Percentiles rank a stretch among this genome's conserved stretches.
These are phyloP conservation scores for Colletes collaris DNA, from an alignment of 2,888 invertebrate genomes.

Conservation along the genomic window DNA sequence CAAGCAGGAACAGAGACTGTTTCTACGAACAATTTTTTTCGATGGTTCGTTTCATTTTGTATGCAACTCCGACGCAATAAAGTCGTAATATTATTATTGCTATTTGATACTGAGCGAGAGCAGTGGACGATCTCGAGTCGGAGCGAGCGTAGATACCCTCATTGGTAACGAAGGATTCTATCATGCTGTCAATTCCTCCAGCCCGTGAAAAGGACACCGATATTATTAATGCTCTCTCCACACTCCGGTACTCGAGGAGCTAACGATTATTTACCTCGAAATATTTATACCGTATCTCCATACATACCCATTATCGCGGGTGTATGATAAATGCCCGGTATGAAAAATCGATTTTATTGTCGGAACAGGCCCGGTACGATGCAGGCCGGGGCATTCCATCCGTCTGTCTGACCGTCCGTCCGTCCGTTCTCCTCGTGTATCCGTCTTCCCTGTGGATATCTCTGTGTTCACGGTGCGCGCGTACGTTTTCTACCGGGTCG, in stretches of 20 bases:
- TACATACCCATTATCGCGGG: constrained; percentile 67
- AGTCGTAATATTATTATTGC: too few species aligned
- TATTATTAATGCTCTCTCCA: constrained; percentile 66
- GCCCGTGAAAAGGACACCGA: constrained; percentile 59
- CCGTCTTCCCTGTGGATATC: constrained; percentile 15
- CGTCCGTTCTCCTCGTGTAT: constrained; percentile 25
- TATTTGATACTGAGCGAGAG: too few species aligned
- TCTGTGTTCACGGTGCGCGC: constrained; percentile 11
- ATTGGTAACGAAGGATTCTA: constrained; percentile 62
- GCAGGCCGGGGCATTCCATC: constrained; percentile 61
- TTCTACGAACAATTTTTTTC: too few species aligned
- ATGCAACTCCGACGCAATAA: too few species aligned
- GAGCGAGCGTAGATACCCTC: not conserved
- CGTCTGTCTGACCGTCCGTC: constrained; percentile 44
- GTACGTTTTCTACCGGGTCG: constrained; percentile 30
- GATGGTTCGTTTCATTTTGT: too few species aligned
- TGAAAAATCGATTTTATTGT: constrained; percentile 75
- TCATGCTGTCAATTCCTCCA: constrained; percentile 41
- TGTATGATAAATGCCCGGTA: constrained; percentile 67
- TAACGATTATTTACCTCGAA: constrained; percentile 71
- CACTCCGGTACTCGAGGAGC: constrained; percentile 56
- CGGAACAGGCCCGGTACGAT: constrained; percentile 47
- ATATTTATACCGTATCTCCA: constrained; percentile 70
- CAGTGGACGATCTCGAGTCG: not conserved
- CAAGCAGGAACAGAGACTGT: too few species aligned